Conservation (phyloP, 2,113 vertebrate species). For the Pholis gunnellus region DNA sequence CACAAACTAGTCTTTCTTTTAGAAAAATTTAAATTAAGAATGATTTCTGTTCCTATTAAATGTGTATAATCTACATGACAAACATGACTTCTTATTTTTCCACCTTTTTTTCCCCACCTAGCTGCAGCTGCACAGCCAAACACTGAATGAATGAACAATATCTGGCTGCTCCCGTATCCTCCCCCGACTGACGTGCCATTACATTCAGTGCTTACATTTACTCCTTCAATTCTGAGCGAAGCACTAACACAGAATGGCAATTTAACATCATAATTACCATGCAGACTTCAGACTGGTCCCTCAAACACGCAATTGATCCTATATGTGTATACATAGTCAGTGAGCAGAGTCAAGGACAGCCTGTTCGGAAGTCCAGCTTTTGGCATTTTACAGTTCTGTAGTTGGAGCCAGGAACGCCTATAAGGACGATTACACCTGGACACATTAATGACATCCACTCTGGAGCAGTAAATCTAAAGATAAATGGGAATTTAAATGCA, state of each 20-base stretch:
- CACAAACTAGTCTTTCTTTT: background rate
- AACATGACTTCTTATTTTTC: constrained; percentile 40
- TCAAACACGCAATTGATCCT: background rate
- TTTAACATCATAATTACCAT: constrained; percentile 25
- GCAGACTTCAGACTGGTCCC: background rate
- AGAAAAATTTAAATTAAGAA: background rate
- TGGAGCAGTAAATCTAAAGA: constrained; percentile 28
- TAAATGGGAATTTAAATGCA: constrained; percentile 40
- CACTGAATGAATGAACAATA: constrained; percentile 76
- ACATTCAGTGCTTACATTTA: constrained; percentile 35
- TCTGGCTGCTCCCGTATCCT: constrained; percentile 62
- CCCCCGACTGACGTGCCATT: constrained; percentile 61
- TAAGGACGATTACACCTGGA: constrained; percentile 29
- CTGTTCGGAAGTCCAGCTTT: constrained; percentile 11
- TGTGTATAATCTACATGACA: background rate
- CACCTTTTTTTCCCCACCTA: constrained; percentile 35
- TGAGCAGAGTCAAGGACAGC: background rate
- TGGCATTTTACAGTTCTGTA: constrained; percentile 3
- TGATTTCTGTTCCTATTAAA: background rate
- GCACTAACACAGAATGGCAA: constrained; percentile 14
- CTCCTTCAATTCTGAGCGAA: constrained; percentile 29
- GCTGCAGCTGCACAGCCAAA: constrained; percentile 49
- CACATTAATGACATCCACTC: constrained; percentile 12
- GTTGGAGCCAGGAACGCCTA: constrained; percentile 29
- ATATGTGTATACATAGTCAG: background rate